Percentiles rank a stretch among this genome's conserved stretches.
Evolutionary conservation across 1,140 invertebrate genomes (phyloP).

Genomic region (Polypedilum pembai): DNA sequence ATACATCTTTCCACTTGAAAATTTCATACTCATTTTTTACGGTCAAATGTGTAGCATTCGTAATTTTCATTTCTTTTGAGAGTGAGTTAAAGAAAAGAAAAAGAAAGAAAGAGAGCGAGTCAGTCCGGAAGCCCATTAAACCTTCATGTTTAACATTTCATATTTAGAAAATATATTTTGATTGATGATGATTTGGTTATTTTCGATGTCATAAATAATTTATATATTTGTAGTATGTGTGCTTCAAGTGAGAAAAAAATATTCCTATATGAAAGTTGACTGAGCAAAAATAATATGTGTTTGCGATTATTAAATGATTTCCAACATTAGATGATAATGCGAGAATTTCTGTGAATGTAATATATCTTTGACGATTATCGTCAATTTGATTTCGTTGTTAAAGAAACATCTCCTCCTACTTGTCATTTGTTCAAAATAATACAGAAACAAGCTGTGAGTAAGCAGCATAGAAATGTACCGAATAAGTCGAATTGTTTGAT

Average conservation of each 20-base stretch:
- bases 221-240: not conserved
- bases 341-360: not conserved
- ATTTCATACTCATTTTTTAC: not conserved
- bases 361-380: slow-evolving; percentile 5
- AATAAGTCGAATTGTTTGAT: not conserved
- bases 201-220: slow-evolving; percentile 26
- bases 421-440: not conserved
- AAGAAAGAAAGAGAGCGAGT: no score
- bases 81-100: not conserved
- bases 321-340: slow-evolving; percentile 11
- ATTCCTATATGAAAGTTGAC: not conserved
- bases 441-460: not conserved
- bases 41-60: slow-evolving; percentile 16
- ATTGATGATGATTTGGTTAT: slow-evolving; percentile 28
- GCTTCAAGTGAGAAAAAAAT: not conserved
- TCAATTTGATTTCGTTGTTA: not conserved
- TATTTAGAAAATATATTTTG: slow-evolving; percentile 26
- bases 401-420: not conserved
- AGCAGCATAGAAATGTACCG: no score
- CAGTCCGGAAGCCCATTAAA: slow-evolving; percentile 23
- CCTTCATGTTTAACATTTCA: slow-evolving; percentile 26
- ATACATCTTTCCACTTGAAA: slow-evolving; percentile 17
- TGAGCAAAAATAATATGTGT: not conserved
- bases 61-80: slow-evolving; percentile 18
- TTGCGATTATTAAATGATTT: not conserved